Conservation (phyloP, 2,888 invertebrate species). For the Pecten maximus region DNA sequence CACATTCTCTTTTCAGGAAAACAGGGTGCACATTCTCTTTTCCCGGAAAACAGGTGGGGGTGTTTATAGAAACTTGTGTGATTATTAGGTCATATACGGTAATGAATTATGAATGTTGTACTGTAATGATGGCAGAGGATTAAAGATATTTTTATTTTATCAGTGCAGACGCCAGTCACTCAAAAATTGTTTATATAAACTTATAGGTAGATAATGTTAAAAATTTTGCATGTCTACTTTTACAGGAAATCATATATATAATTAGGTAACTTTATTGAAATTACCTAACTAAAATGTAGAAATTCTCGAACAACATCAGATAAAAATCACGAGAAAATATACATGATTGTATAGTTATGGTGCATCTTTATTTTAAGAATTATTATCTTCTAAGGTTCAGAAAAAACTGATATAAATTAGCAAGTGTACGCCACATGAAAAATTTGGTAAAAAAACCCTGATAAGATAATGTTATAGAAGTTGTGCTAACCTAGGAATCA, state of each 20-base stretch:
- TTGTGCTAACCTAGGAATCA: background rate
- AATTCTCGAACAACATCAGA: background rate
- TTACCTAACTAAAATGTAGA: background rate
- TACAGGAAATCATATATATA: background rate
- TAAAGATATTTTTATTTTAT: background rate
- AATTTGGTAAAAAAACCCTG: background rate
- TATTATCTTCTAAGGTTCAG: background rate
- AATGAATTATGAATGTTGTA: too few species aligned
- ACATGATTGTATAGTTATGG: too few species aligned
- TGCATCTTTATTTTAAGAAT: background rate
- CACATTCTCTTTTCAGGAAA: too few species aligned
- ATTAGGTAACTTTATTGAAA: background rate
- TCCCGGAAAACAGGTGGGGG: too few species aligned
- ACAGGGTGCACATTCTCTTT: too few species aligned
- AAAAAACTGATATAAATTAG: slow-evolving; percentile 1
- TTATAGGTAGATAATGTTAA: background rate
- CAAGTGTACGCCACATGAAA: background rate
- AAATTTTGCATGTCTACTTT: background rate
- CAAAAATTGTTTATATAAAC: background rate
- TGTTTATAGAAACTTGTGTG: too few species aligned
- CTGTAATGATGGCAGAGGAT: too few species aligned
- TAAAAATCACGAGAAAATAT: background rate
- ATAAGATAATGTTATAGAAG: background rate
- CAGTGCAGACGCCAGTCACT: background rate
- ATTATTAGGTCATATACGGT: too few species aligned